phyloP scores from a whole-genome alignment of 2,113 vertebrate genomes.

The Toxostoma redivivum region DNA sequence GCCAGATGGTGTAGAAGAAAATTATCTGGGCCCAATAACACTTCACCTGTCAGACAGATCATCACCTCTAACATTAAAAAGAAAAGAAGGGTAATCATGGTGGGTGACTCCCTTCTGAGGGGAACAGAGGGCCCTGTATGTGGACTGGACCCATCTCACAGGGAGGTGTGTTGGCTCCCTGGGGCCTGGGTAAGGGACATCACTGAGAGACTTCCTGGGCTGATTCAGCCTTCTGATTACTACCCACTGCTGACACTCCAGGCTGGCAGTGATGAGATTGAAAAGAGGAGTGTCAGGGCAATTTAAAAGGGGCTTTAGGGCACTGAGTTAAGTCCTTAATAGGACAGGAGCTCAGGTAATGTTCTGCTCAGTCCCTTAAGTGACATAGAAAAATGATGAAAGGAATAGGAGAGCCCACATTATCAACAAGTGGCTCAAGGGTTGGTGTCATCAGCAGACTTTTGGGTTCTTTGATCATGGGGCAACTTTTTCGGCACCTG shows the following conservation, averaged over 20 bases:
- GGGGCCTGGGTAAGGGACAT: fast-evolving
- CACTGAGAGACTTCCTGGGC: background rate
- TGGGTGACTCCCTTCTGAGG: background rate
- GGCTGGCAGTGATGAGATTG: background rate
- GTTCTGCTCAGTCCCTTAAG: background rate
- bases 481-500: too few species aligned
- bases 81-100: background rate
- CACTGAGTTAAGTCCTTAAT: background rate
- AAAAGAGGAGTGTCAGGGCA: background rate
- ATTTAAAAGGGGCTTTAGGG: background rate
- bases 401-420: background rate
- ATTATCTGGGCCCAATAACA: fast-evolving
- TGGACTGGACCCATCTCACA: background rate
- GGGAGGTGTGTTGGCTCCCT: background rate
- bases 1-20: background rate
- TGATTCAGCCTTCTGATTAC: background rate
- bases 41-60: background rate
- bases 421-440: background rate
- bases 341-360: too few species aligned
- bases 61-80: background rate
- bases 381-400: background rate
- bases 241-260: background rate
- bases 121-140: too few species aligned
- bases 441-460: background rate
- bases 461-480: background rate